phyloP scores from a whole-genome alignment of 2,888 invertebrate species.

The Hypselothyrea guttata region DNA sequence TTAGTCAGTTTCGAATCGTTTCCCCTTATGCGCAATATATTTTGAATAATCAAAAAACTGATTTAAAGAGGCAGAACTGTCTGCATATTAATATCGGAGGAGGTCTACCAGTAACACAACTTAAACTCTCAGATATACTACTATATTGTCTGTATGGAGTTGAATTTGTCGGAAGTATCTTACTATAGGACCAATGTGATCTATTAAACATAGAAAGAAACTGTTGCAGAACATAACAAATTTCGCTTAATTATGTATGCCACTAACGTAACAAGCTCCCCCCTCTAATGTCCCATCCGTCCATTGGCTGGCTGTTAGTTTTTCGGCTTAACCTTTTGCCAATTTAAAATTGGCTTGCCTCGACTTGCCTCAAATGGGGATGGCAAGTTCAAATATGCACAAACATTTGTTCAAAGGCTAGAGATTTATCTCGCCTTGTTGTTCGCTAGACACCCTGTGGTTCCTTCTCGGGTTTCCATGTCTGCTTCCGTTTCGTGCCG shows the following conservation, averaged over 20 bases:
- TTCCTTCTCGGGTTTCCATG: conserved; percentile 47
- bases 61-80: no score
- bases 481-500: conserved; percentile 66
- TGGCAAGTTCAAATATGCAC: conserved; percentile 75
- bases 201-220: conserved; percentile 25
- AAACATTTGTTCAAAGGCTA: conserved; percentile 76
- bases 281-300: not conserved
- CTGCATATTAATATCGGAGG: no score
- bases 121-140: no score
- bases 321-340: conserved; percentile 75
- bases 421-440: conserved; percentile 70
- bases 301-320: conserved; percentile 57
- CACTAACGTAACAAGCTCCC: conserved; percentile 44
- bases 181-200: conserved; percentile 48
- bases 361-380: conserved; percentile 5
- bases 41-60: no score
- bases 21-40: no score
- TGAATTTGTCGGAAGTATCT: not conserved
- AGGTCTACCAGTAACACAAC: no score
- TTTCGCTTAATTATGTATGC: conserved; percentile 68
- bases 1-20: no score
- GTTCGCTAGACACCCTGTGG: conserved; percentile 72
- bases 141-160: no score
- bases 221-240: conserved; percentile 19
- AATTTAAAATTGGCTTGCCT: conserved; percentile 72